Conservation (phyloP, 2,888 invertebrate genomes). For the Noctuana brunneofusca region DNA sequence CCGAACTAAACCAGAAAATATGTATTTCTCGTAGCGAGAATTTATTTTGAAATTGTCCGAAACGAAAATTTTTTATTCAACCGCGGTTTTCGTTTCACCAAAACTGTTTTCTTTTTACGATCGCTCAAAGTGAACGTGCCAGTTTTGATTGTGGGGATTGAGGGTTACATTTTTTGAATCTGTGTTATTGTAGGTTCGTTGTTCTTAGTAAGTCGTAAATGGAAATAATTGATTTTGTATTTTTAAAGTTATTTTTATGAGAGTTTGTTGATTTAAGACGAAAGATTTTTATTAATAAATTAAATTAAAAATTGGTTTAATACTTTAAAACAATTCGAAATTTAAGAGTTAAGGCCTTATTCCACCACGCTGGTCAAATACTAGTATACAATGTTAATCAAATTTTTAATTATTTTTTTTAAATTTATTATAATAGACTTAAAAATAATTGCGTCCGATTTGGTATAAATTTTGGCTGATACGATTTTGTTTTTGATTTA, state of each 20-base stretch:
- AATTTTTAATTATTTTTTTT: too few species aligned
- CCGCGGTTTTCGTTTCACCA: conserved; percentile 6
- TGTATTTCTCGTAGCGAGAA: neutral
- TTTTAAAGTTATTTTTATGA: neutral
- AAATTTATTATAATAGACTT: too few species aligned
- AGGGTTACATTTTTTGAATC: neutral
- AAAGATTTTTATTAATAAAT: neutral
- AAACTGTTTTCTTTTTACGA: conserved; percentile 1
- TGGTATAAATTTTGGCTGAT: too few species aligned
- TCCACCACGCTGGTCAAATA: too few species aligned
- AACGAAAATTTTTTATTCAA: neutral
- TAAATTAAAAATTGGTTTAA: too few species aligned
- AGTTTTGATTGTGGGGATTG: neutral
- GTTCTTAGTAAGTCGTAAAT: neutral
- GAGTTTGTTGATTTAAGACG: neutral
- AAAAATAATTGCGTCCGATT: too few species aligned
- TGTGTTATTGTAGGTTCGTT: conserved; percentile 1
- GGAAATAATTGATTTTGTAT: neutral
- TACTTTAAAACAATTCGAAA: too few species aligned
- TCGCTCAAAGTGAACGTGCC: conserved; percentile 2
- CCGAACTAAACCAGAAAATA: neutral
- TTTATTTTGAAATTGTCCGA: conserved; percentile 8
- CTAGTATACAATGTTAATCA: too few species aligned
- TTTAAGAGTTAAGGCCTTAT: too few species aligned
- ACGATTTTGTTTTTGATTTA: too few species aligned